Conservation (phyloP, 2,797 vertebrate genomes). For the Tauraco hartlaubi region DNA sequence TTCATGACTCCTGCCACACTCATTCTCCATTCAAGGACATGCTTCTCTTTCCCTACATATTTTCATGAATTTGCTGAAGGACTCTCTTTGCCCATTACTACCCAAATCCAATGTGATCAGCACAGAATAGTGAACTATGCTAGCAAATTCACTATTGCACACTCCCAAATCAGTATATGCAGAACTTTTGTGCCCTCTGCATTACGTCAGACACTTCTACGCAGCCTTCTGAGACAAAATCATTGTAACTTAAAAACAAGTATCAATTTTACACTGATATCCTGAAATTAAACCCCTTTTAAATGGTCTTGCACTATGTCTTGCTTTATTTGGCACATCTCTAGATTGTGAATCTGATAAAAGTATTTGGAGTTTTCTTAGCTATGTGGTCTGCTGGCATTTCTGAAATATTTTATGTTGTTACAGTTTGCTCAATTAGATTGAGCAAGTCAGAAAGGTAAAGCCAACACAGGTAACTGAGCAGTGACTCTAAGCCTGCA, state of each 20-base stretch:
- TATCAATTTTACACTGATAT: not conserved
- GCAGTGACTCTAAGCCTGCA: not conserved
- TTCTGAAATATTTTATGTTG: not conserved
- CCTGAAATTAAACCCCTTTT: not conserved
- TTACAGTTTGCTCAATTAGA: not conserved
- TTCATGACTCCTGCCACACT: not conserved
- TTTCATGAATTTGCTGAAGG: not conserved
- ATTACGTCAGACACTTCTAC: not conserved
- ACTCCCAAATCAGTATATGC: rapidly evolving
- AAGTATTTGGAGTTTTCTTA: not conserved
- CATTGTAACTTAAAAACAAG: not conserved
- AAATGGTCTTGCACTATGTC: not conserved
- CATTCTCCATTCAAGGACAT: not conserved
- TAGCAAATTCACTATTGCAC: not conserved
- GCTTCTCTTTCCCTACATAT: not conserved
- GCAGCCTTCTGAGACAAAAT: not conserved
- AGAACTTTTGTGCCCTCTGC: not conserved
- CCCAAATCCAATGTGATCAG: not conserved
- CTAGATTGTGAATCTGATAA: not conserved
- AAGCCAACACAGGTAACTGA: not conserved
- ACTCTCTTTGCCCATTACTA: not conserved
- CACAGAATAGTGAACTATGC: not conserved
- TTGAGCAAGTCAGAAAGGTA: not conserved
- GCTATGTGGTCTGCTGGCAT: not conserved
- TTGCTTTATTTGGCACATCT: not conserved